Evolutionary conservation across 2,113 vertebrate genomes (phyloP).

Genomic region (Azemiops feae): DNA sequence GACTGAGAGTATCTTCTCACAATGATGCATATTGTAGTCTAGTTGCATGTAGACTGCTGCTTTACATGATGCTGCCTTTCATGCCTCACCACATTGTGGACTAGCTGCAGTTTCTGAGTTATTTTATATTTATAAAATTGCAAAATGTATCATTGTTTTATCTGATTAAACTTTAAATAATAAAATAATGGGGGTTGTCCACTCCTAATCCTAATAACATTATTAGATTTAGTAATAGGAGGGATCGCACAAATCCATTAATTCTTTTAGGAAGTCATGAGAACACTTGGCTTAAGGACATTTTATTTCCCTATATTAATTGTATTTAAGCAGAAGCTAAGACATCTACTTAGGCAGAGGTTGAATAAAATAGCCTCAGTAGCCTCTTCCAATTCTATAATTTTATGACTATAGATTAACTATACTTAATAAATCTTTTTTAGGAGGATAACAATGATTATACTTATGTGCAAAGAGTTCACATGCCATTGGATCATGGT

Average conservation of each 20-base stretch:
- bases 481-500: constrained; percentile 85
- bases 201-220: not conserved
- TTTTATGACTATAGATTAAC: not conserved
- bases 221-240: not conserved
- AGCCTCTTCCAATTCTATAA: not conserved
- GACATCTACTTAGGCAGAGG: not conserved
- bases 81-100: not conserved
- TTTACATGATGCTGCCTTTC: not conserved
- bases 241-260: not conserved
- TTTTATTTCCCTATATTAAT: not conserved
- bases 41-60: not conserved
- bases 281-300: not conserved
- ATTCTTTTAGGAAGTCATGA: not conserved
- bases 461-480: constrained; percentile 80
- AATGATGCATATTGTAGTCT: not conserved
- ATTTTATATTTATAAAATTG: not conserved
- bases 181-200: not conserved
- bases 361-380: not conserved
- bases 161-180: not conserved
- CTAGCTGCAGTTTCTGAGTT: not conserved
- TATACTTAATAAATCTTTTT: not conserved
- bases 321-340: not conserved
- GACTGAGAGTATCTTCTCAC: not conserved
- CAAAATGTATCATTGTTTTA: not conserved
- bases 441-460: constrained; percentile 89